Evolutionary conservation across 2,113 vertebrate species (phyloP), one percentile per base, ranked within the genome.

Genomic region (Hydrochoerus hydrochaeris): DNA sequence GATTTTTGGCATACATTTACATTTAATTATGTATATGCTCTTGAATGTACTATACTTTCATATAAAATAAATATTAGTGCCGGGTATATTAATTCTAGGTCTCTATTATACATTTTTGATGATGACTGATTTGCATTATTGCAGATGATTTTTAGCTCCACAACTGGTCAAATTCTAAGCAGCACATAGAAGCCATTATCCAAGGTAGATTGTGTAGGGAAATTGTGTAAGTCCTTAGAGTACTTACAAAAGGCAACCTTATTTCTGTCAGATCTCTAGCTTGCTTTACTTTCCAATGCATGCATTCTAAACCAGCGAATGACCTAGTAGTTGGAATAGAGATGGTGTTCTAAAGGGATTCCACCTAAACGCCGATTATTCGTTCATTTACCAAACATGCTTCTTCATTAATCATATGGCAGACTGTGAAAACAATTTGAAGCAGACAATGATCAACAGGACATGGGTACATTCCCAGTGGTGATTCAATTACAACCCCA

Each of bases 1-100:
- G 78, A n/a, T 93, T 95, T 96, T 94, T 65, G 97, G 96, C 84
- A 96, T 95, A 95, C 46, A 96, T 97, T 97, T 97, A 95, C 82
- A 95, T 95, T 97, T 97, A 97, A 96, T 98, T 96, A 96, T 91
- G 77, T 78, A 71, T 96, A 71, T 90, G 67, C 80, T 94, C 35
- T 95, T 49, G 58, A 91, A 94, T 81, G 57, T 84, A 95, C 87
- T 93, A 41, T n/a, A 95, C 46, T 91, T 93, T 95, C 80, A 95
- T 41, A 52, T 65, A 92, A 95, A 97, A 97, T 97, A 88, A 97
- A 93, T 57, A 57, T 57, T 57, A 88, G 73, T 85, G 83, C 78
- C 81, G 71, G 90, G 94, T 93, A 75, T 93, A 97, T 78, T 96
- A 97, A 97, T 81, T 93, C 3, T 62, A 93, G 41, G 32, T 91